Evolutionary conservation across 2,888 invertebrate genomes (phyloP).

Genomic region (Malachius bipustulatus): DNA sequence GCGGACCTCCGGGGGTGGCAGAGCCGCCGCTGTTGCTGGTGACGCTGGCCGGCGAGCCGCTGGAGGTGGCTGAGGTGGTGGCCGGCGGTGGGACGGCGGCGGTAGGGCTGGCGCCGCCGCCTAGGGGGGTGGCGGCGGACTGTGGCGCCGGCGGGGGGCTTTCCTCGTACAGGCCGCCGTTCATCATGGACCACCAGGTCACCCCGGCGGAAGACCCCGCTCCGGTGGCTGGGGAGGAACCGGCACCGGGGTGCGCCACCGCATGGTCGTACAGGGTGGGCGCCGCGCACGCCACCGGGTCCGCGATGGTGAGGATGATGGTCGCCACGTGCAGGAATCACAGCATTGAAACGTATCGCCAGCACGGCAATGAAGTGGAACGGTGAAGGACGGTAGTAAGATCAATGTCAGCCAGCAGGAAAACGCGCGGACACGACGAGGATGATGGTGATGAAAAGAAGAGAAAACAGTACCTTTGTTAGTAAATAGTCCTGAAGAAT

Average conservation of each 20-base stretch:
- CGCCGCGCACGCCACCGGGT: conserved; percentile 70
- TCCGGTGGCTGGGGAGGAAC: conserved; percentile 75
- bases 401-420: no score
- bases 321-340: conserved; percentile 33
- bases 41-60: conserved; percentile 47
- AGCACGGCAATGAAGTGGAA: conserved; percentile 16
- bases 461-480: no score
- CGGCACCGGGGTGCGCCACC: conserved; percentile 55
- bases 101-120: conserved; percentile 43
- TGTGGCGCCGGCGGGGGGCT: conserved; percentile 46
- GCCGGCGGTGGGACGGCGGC: conserved; percentile 38
- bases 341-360: conserved; percentile 26
- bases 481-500: no score
- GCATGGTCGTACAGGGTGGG: conserved; percentile 73
- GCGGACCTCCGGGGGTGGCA: conserved; percentile 56
- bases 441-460: no score
- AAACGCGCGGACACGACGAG: no score
- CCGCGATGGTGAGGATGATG: conserved; percentile 53
- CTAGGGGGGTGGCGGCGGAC: conserved; percentile 40
- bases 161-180: conserved; percentile 69
- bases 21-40: conserved; percentile 52
- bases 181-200: conserved; percentile 78
- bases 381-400: conserved; percentile 20
- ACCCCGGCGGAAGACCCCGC: conserved; percentile 74
- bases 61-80: conserved; percentile 56